Percentiles rank a stretch among this genome's conserved stretches.
phyloP scores from a whole-genome alignment of 2,113 vertebrate species.

The Spheniscus mendiculus region DNA sequence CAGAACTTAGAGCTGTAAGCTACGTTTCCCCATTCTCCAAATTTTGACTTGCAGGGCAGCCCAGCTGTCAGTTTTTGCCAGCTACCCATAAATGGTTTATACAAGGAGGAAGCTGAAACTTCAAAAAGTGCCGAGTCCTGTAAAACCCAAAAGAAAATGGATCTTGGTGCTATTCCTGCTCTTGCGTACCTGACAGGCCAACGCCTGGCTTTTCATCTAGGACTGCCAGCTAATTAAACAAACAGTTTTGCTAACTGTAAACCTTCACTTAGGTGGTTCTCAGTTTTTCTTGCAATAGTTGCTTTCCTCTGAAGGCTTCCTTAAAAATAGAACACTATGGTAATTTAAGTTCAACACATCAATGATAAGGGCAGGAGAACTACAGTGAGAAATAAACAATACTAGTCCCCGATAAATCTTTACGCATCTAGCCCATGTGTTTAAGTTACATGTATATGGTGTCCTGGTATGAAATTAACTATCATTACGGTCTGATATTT shows the following conservation, averaged over 20 bases:
- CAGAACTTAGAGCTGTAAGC: neutral
- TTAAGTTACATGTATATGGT: neutral
- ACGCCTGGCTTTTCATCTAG: neutral
- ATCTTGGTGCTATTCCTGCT: neutral
- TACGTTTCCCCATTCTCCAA: accelerated
- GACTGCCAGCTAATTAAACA: neutral
- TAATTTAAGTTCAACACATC: neutral
- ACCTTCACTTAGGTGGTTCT: accelerated
- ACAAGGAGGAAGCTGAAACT: neutral
- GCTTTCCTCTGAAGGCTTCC: neutral
- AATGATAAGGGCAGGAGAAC: neutral
- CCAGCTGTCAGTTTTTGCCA: neutral
- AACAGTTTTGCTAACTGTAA: neutral
- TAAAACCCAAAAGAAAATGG: neutral
- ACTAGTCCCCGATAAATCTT: too few relatives aligned
- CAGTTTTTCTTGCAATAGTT: neutral
- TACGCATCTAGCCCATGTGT: neutral
- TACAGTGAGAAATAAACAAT: neutral
- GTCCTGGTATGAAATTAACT: neutral
- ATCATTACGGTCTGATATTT: too few relatives aligned
- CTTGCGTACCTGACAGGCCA: neutral
- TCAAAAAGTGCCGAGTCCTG: accelerated
- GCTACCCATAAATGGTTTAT: neutral
- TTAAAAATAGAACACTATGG: neutral
- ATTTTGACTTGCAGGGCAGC: neutral